Base-by-base conservation (phyloP, 2,797 vertebrate species). In the Hemibagrus guttatus region DNA sequence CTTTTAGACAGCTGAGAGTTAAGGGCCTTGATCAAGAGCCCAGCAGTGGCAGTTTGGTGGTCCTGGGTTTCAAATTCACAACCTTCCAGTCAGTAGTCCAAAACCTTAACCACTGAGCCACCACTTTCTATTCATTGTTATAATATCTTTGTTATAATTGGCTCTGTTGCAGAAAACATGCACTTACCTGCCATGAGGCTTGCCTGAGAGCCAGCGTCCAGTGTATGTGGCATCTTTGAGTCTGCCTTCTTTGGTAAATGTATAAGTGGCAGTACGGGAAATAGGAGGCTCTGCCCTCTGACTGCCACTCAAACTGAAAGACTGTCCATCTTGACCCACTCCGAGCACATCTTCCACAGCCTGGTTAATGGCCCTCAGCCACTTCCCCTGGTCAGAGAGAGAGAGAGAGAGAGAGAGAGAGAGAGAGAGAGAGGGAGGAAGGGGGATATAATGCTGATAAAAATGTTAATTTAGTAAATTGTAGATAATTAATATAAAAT, bases 181-280 rank as follows among this genome's bases (percentile, higher is more conserved):
- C 66, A 91, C 93, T 95, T 83, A 99, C 98, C 96, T 97, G 93
- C 98, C 98, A 21, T 99, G 96, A 46, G 97, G 95, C 87, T 96
- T 97, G 87, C 97, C 98, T 0, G 95, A 95, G 88, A 97, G 92
- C 98, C 98, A 99, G 89, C 96, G 94, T 7, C 98, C 98, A 4
- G 94, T 93, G 76, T 99, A 99, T 17, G 92, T 95, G 23, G 96
- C 97, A n/a, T 98, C 98, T 93, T 97, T 99, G 84, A 98, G 95
- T 28, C 96, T 94, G 61, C 96, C 95, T 61, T 99, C 98, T 92
- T 96, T 97, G 39, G 95, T 96, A 93, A 99, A 99, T 28, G 93
- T 96, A 87, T 99, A 97, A 78, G 94, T 96, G 83, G 97, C 97
- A 17, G 95, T 97, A 81, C 98, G 97, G 76, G 96, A 97, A 90